Evolutionary conservation across 2,113 vertebrate species (phyloP).

Genomic region (Mesitornis unicolor): DNA sequence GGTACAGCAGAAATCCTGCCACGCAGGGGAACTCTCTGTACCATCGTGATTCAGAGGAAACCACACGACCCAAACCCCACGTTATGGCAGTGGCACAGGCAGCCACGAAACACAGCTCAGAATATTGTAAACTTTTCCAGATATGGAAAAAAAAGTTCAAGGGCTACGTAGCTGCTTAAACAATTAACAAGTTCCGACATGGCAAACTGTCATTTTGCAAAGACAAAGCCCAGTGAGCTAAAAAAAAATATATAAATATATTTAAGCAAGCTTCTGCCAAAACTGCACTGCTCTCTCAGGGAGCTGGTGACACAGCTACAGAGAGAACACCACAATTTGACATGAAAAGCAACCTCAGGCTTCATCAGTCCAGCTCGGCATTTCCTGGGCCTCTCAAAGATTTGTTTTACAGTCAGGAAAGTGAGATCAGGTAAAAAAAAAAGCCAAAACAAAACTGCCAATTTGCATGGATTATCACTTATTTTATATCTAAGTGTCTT

Average conservation of each 20-base stretch:
- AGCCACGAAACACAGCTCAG: neutral
- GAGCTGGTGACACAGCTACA: neutral
- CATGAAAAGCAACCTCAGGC: neutral
- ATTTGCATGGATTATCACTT: neutral
- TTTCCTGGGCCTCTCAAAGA: neutral
- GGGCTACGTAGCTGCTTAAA: neutral
- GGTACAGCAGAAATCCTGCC: neutral
- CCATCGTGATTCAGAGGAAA: rapidly evolving
- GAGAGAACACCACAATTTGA: neutral
- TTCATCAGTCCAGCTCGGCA: neutral
- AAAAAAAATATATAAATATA: neutral
- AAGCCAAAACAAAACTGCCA: neutral
- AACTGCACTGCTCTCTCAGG: neutral
- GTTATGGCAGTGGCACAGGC: neutral
- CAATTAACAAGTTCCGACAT: neutral
- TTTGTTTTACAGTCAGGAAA: neutral
- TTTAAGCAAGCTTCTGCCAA: neutral
- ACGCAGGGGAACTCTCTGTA: neutral
- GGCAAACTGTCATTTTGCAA: neutral
- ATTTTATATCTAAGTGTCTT: neutral
- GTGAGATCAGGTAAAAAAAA: neutral
- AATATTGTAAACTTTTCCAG: neutral
- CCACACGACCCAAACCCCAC: rapidly evolving
- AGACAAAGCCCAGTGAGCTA: neutral
- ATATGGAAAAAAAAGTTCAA: neutral